Evolutionary conservation across 2,797 vertebrate genomes (phyloP), one percentile per base, ranked within the genome.

Genomic region (Micromesistius poutassou): DNA sequence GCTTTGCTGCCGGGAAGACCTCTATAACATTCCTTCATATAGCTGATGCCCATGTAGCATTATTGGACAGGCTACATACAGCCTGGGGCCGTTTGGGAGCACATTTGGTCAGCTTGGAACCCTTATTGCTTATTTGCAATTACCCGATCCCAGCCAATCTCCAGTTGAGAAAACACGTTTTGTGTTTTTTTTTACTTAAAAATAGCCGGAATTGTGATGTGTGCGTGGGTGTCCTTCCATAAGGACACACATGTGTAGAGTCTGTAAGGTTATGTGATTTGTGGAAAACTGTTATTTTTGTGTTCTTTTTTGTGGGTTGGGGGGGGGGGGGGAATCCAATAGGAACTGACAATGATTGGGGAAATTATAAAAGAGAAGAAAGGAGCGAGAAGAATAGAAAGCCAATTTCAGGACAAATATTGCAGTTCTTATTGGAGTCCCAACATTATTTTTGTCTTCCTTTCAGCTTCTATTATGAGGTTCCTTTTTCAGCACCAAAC

Each of bases 401-500:
- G 46, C 50, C 62, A 12, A 71, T 70, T 38, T 75, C 40, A 82
- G 70, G 77, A 77, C 62, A 79, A 22, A 74, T 71, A 77, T 73
- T 79, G 31, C 25, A 76, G 62, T 35, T 74, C 72, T 80, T 38
- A 83, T 79, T 85, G 71, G 79, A 81, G 78, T 73, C 68, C 78
- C 85, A 78, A 84, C 83, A 85, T 73, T 76, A 42, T 70, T 85
- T 80, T 82, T 55, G 25, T 72, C 82, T 79, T 77, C 25, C 72
- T 83, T 55, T 76, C 70, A 78, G 81, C 80, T 79, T 76, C n/a
- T 28, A 68, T 28, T 68, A 68, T 81, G 78, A 90, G 85, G 88
- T 85, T 84, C 74, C 66, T 81, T 79, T 38, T 72, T 82, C 73
- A 70, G 71, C 76, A 88, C 83, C 87, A 80, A 82, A 79, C 77